phyloP scores from a whole-genome alignment of 2,113 vertebrate species.

The Nibea coibor region DNA sequence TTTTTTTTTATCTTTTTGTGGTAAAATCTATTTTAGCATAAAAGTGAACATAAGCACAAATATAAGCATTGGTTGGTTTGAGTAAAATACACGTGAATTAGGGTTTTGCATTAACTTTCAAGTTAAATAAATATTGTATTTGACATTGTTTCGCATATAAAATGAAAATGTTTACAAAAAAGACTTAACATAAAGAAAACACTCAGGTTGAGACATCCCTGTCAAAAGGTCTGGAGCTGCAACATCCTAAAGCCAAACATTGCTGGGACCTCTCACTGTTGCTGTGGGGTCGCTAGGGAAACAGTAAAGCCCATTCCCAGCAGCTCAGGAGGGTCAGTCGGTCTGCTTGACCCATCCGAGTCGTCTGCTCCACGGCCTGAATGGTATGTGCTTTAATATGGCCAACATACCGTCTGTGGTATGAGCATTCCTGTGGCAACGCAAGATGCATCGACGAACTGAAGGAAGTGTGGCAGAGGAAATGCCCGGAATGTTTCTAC shows the following conservation, averaged over 20 bases:
- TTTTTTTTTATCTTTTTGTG: neutral
- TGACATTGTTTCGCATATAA: neutral
- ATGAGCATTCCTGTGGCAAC: conserved; percentile 72
- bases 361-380: conserved; percentile 57
- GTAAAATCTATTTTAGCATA: neutral
- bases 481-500: conserved; percentile 52
- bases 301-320: conserved; percentile 71
- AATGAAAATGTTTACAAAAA: conserved; percentile 22
- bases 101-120: neutral
- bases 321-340: conserved; percentile 71
- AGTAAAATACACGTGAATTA: neutral
- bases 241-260: conserved; percentile 79
- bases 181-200: conserved; percentile 55
- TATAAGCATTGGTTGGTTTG: neutral
- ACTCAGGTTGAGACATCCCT: conserved; percentile 43
- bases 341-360: conserved; percentile 70
- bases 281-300: conserved; percentile 78
- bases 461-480: conserved; percentile 55
- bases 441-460: conserved; percentile 49
- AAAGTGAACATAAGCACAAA: conserved; percentile 6
- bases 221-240: conserved; percentile 49
- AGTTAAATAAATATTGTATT: neutral
- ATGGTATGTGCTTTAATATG: conserved; percentile 75
- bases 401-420: conserved; percentile 61
- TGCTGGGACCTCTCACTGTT: conserved; percentile 80